Base-by-base conservation (phyloP, 2,888 invertebrate species). In the Trachelus troglodyta region DNA sequence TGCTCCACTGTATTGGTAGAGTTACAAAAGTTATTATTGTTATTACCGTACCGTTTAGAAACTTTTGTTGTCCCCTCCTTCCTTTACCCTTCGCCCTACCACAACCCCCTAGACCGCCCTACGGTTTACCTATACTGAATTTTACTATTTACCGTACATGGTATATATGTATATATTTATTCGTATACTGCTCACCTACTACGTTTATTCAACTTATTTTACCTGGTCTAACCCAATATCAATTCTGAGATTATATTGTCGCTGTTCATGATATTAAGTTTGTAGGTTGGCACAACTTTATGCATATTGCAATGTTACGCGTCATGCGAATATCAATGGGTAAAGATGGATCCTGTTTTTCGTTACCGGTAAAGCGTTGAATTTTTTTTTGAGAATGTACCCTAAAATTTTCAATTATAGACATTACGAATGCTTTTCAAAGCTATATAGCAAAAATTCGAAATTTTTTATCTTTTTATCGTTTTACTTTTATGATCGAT, bases 1-100 rank as follows among this genome's bases (percentile, higher is more conserved):
- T 80, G 81, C 80, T 79, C 80, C 74, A 78, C 80, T 81, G 84
- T 82, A 83, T 80, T 85, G 86, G 83, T 83, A 84, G 88, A 90
- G 90, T 90, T 90, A 88, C 90, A 90, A 91, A 91, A 91, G 90
- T 91, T 90, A 90, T 90, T 91, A 91, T 90, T 91, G 90, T 90
- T 90, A 90, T 90, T 90, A 90, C 90, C 86, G 88, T 90, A 89
- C 85, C 90, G 90, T 89, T 91, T 91, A 91, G 90, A 90, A 91
- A 90, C 88, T 91, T 91, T 89, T 89, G 90, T 90, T 88, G 86
- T 2, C 15, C 15, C 6, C 15, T 6, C 6, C 15, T 40, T 15
- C 40, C 40, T 0, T 15, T 1, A 40, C 15, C 6, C 40, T 40
- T 0, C 23, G 4, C 40, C 23, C 40, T 15, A 15, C 1, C 40